Base-by-base conservation (phyloP, 2,888 invertebrate species). In the Apocheima hispidaria region DNA sequence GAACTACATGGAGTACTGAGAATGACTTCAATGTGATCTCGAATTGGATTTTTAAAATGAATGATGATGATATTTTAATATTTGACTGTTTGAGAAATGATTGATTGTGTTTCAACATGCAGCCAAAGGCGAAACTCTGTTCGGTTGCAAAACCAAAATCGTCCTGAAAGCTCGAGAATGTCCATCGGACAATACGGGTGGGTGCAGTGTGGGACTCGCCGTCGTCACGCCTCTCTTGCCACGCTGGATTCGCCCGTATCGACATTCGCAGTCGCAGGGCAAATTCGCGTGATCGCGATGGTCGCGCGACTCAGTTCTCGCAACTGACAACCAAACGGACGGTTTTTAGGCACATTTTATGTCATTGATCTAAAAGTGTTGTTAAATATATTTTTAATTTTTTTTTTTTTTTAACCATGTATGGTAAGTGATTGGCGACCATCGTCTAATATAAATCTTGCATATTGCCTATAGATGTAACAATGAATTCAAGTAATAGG, bases 1-100 rank as follows among this genome's bases (percentile, higher is more conserved):
- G 77, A 78, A 90, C 82, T 88, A 90, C 82, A 87, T 71, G 79
- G 73, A 87, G 90, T 86, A 86, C 75, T 81, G 83, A 77, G 87
- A 64, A 77, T 79, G 90, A 70, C 89, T 88, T 86, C 74, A 75
- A 82, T 75, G 82, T 90, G 92, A 92, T 92, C 92, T 92, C 92
- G 87, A 89, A 88, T 88, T 83, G 81, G 82, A 82, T 85, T 84
- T 83, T 82, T 41, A 72, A 78, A 82, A 83, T 83, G 69, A 78
- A 72, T 69, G 70, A 67, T 73, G 69, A 67, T 73, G 69, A 68
- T 71, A 69, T 69, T 72, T 69, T 64, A 44, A 59, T 61, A 46
- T 60, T 65, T 49, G 51, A 68, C 66, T 61, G 56, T 69, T 73
- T 56, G 57, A 54, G 53, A 52, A 60, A 60, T 52, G 38, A 12